Conservation (phyloP, 2,888 invertebrate genomes). For the Eupithecia vulgata region DNA sequence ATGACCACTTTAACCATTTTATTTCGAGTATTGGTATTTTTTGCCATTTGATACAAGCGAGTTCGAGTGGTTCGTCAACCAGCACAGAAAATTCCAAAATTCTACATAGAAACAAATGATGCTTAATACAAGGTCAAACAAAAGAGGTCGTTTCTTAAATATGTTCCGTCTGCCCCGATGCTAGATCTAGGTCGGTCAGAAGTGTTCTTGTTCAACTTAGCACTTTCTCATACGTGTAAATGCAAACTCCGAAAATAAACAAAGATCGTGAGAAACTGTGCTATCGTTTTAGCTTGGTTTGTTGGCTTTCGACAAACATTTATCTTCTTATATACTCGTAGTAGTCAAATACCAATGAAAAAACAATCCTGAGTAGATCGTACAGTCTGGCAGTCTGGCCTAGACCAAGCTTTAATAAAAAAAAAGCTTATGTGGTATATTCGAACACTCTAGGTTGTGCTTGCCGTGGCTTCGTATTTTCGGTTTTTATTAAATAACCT, state of each 20-base stretch:
- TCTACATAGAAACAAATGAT: not conserved
- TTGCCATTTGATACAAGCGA: not conserved
- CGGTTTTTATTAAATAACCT: no score
- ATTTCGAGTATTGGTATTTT: no score
- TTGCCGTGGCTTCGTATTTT: no score
- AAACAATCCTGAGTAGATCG: not conserved
- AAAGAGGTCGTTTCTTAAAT: not conserved
- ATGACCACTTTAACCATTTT: not conserved
- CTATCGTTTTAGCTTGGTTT: not conserved
- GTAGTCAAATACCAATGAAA: not conserved
- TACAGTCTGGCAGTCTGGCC: not conserved
- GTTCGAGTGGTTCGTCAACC: not conserved
- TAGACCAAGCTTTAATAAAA: not conserved
- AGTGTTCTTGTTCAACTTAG: conserved; percentile 7
- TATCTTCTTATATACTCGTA: not conserved
- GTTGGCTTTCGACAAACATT: conserved; percentile 1
- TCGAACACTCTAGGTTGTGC: no score
- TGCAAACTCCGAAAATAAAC: conserved; percentile 6
- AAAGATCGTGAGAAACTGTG: conserved; percentile 12
- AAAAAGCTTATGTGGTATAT: no score
- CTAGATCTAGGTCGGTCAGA: conserved; percentile 11
- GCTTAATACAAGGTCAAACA: no score
- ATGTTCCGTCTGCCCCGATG: not conserved
- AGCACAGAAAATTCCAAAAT: not conserved
- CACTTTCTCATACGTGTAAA: conserved; percentile 13